Evolutionary conservation across 1,140 invertebrate genomes (phyloP), one percentile per base, ranked within the genome.

Genomic region (Leptinotarsa lineolata): DNA sequence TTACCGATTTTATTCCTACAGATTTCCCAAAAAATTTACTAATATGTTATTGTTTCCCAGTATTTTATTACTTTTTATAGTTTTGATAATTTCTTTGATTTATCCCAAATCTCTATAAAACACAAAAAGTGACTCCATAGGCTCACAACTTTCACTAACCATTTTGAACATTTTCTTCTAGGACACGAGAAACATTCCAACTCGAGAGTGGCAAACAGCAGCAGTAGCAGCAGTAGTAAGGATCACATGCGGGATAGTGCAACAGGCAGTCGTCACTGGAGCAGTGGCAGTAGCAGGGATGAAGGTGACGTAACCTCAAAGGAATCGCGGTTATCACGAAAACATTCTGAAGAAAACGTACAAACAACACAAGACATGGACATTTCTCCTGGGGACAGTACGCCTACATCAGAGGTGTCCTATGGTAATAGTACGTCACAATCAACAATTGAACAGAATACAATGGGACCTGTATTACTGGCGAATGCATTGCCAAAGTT

Each of bases 311-410:
- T 69, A 80, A 83, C 76, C 76, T 82, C 20, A 78, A 85, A 78
- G 76, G 84, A 81, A 81, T 86, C 68, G 45, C 59, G 64, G 69
- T 18, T 74, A 16, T 78, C 74, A 3, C 64, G 77, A 13, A 81
- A 81, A 66, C 79, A 81, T 59, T 73, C 77, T 4, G 79, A 81
- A 21, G 80, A 82, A 30, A 79, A 79, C 67, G 61, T 68, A 20
- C 80, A 80, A 65, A 70, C 75, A 24, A 69, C 83, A 72, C 91
- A 93, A 79, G 93, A 94, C 81, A 95, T 95, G 93, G 93, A 95
- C 79, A 94, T 95, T 69, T 95, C 93, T 72, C 92, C 92, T n/a
- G 92, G 92, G 74, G 92, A 92, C 81, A 92, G 92, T 76, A 94
- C 92, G 73, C 92, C 92, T 46, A 93, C 92, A 58, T 93, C 91